These are phyloP conservation scores for Gobio gobio DNA, from an alignment of 2,113 vertebrate genomes.

Conservation along the genomic window DNA sequence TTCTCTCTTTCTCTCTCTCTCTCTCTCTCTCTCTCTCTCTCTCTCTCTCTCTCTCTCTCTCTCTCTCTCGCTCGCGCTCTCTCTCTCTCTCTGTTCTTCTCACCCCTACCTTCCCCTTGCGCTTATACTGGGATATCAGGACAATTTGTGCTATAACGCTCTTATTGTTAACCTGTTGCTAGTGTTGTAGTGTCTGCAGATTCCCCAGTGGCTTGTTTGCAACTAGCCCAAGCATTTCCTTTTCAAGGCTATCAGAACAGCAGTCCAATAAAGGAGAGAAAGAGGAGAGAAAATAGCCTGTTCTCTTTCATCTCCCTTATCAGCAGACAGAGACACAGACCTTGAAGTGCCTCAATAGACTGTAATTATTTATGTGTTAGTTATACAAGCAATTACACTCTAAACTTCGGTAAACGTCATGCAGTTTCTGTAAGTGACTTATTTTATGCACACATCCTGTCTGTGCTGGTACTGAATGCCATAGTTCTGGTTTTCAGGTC, in stretches of 20 bases:
- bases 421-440: neutral
- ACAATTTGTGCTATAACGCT: slow-evolving; percentile 39
- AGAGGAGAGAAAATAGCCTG: slow-evolving; percentile 30
- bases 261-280: slow-evolving; percentile 55
- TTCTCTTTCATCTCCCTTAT: slow-evolving; percentile 55
- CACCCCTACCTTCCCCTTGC: neutral
- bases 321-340: slow-evolving; percentile 43
- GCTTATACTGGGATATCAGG: slow-evolving; percentile 34
- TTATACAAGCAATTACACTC: slow-evolving; percentile 23
- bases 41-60: slow-evolving; percentile 5
- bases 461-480: neutral
- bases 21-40: neutral
- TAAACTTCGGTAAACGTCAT: neutral
- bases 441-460: neutral
- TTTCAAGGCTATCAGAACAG: slow-evolving; percentile 57
- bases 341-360: slow-evolving; percentile 51
- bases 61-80: neutral
- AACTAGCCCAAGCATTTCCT: slow-evolving; percentile 32
- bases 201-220: slow-evolving; percentile 50
- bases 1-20: slow-evolving; percentile 12
- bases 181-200: slow-evolving; percentile 35
- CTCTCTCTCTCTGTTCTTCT: neutral
- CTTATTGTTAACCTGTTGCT: slow-evolving; percentile 36
- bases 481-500: neutral
- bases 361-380: slow-evolving; percentile 34